phyloP scores from a whole-genome alignment of 2,888 invertebrate species.

The Sinohyriopsis cumingii region DNA sequence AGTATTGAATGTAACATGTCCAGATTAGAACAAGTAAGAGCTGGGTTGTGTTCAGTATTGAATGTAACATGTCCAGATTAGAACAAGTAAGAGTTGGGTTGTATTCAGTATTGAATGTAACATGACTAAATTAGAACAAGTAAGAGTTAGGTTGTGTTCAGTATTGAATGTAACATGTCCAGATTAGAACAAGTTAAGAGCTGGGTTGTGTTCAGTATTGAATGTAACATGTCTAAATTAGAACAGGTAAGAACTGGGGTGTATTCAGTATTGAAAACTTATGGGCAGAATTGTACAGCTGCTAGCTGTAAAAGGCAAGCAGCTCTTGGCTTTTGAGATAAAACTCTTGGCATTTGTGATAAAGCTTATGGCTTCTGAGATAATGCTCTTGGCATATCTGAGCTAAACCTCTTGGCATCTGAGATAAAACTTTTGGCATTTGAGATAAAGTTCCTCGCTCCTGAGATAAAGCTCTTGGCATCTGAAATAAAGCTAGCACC shows the following conservation, averaged over 20 bases:
- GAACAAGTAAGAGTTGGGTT: conserved; percentile 71
- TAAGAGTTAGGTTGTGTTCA: conserved; percentile 30
- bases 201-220: conserved; percentile 77
- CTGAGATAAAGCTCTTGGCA: too few species aligned
- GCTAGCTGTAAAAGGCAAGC: too few species aligned
- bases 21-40: conserved; percentile 54
- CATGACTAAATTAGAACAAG: conserved; percentile 75
- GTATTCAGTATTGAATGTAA: conserved; percentile 70
- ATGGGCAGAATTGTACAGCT: not conserved
- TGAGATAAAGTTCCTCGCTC: too few species aligned
- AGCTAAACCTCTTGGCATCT: too few species aligned
- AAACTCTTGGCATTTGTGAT: too few species aligned
- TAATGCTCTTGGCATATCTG: too few species aligned
- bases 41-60: conserved; percentile 77
- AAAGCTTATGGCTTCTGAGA: too few species aligned
- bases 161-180: too few species aligned
- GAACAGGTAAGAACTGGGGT: conserved; percentile 71
- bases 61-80: conserved; percentile 75
- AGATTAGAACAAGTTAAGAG: conserved; percentile 56
- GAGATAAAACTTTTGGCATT: too few species aligned
- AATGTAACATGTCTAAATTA: conserved; percentile 75
- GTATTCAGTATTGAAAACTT: not conserved
- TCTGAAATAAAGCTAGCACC: too few species aligned
- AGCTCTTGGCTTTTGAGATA: too few species aligned
- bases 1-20: too few species aligned